phyloP scores from a whole-genome alignment of 2,888 invertebrate genomes.

The Epirrhoe alternata region DNA sequence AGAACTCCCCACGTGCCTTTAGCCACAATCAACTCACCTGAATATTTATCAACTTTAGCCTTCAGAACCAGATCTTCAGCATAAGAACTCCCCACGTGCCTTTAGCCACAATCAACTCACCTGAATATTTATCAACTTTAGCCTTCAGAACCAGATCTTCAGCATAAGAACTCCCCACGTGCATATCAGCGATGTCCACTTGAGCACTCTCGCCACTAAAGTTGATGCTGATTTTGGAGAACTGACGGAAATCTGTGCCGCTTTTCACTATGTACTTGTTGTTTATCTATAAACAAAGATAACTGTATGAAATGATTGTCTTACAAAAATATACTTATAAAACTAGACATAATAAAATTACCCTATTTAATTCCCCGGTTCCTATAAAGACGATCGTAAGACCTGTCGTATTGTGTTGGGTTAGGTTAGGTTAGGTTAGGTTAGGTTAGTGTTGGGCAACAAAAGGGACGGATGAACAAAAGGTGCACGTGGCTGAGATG shows the following conservation, averaged over 20 bases:
- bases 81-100: constrained; percentile 88
- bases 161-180: constrained; percentile 88
- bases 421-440: too few species aligned
- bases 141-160: constrained; percentile 90
- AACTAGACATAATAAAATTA: too few species aligned
- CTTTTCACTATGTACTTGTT: constrained; percentile 94
- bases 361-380: too few species aligned
- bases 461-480: too few species aligned
- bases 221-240: constrained; percentile 91
- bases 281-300: constrained; percentile 84
- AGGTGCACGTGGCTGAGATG: too few species aligned
- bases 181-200: constrained; percentile 88
- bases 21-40: too few species aligned
- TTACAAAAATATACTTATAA: constrained; percentile 24
- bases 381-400: too few species aligned
- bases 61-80: constrained; percentile 90
- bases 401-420: too few species aligned
- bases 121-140: constrained; percentile 89
- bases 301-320: too few species aligned
- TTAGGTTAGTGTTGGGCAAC: too few species aligned
- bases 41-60: constrained; percentile 89
- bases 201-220: constrained; percentile 83
- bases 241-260: constrained; percentile 95
- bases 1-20: too few species aligned
- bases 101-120: too few species aligned